These are phyloP conservation scores for Bufotes viridis DNA, from an alignment of 2,797 vertebrate species.

Conservation along the genomic window DNA sequence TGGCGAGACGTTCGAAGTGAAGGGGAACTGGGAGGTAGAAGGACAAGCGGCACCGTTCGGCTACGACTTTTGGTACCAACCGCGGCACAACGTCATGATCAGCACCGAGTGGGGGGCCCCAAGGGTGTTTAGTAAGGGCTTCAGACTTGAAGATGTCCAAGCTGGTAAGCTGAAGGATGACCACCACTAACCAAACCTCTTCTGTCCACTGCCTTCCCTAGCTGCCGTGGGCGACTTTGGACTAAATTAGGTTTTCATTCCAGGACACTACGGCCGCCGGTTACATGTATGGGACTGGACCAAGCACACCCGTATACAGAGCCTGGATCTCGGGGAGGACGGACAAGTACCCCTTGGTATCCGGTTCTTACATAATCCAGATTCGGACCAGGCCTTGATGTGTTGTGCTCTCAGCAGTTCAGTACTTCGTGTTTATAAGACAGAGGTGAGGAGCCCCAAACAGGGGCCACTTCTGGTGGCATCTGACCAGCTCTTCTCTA, in stretches of 20 bases:
- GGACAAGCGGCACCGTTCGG: constrained; percentile 76
- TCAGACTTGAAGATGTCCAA: constrained; percentile 78
- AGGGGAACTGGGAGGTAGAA: constrained; percentile 87
- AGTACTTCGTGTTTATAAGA: constrained; percentile 87
- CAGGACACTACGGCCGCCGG: constrained; percentile 82
- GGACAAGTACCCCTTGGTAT: constrained; percentile 87
- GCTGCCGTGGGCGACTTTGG: too few relatives aligned
- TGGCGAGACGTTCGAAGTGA: constrained; percentile 87
- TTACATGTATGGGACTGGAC: constrained; percentile 93
- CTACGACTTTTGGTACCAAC: constrained; percentile 99
- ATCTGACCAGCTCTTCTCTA: too few relatives aligned
- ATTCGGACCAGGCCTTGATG: constrained; percentile 84
- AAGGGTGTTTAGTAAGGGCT: constrained; percentile 77
- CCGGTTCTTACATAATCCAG: constrained; percentile 88
- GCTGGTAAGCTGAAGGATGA: constrained; percentile 74
- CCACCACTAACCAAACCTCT: neutral
- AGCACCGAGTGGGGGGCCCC: constrained; percentile 89
- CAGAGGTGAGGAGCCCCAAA: constrained; percentile 67
- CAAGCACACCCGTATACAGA: constrained; percentile 79
- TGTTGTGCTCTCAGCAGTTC: constrained; percentile 83
- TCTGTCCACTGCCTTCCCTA: neutral
- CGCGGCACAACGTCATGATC: constrained; percentile 90
- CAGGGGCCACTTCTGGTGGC: too few relatives aligned
- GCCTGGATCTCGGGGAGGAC: constrained; percentile 80
- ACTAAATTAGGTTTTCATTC: neutral